A percentile compares a stretch with the other conserved stretches of the same genome.
phyloP scores from a whole-genome alignment of 2,113 vertebrate genomes.

The Passer montanus region DNA sequence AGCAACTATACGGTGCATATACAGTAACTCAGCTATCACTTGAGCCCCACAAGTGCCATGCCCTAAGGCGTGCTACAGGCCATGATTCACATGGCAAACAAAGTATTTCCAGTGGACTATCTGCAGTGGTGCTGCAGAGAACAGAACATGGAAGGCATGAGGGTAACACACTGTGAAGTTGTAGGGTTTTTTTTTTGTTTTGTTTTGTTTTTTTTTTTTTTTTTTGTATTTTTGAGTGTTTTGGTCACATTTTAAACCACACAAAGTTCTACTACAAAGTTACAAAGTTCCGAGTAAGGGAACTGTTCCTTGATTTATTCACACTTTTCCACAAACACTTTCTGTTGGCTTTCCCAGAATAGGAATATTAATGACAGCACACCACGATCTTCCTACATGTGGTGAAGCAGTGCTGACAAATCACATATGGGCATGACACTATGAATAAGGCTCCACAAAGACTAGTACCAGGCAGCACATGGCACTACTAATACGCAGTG shows the following conservation, averaged over 20 bases:
- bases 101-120: conserved; percentile 50
- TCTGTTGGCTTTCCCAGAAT: background rate
- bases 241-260: background rate
- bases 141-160: background rate
- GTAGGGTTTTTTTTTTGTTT: accelerated
- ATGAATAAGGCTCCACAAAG: conserved; percentile 2
- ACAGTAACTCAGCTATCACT: conserved; percentile 39
- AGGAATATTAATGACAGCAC: background rate
- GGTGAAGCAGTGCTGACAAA: background rate
- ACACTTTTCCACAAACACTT: background rate
- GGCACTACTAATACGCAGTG: background rate
- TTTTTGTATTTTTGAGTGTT: accelerated
- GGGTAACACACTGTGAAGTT: background rate
- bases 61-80: conserved; percentile 66
- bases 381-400: background rate
- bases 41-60: conserved; percentile 53
- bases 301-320: background rate
- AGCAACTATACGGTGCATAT: conserved; percentile 6
- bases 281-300: background rate
- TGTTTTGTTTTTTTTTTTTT: accelerated
- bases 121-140: conserved; percentile 37
- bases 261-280: background rate
- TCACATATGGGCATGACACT: background rate
- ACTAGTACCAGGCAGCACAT: conserved; percentile 5
- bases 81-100: conserved; percentile 46